Conservation (phyloP, 92 coral and sea anemone genomes). For the Umimayanthus chanpuru region DNA sequence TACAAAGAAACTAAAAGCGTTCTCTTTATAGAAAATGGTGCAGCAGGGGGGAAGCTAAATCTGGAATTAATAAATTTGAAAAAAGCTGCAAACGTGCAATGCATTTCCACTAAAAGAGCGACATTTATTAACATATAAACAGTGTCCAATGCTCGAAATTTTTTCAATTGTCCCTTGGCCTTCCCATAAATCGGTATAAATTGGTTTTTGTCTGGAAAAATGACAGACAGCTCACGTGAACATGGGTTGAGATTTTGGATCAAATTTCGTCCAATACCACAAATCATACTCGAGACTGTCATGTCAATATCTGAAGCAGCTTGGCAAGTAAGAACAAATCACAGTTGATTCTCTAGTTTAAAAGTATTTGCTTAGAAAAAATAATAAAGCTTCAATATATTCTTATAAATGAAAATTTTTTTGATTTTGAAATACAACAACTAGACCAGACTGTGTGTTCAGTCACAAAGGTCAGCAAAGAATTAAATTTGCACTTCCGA, state of each 20-base stretch:
- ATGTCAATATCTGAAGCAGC: neutral
- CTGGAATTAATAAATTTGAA: neutral
- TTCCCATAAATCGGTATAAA: neutral
- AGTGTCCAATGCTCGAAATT: neutral
- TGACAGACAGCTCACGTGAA: slow-evolving; percentile 24
- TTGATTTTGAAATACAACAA: neutral
- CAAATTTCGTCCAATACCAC: slow-evolving; percentile 14
- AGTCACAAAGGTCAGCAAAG: slow-evolving; percentile 4
- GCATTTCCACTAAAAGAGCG: neutral
- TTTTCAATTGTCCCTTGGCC: neutral
- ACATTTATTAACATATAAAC: neutral
- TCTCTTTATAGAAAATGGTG: neutral
- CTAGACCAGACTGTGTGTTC: too few relatives aligned
- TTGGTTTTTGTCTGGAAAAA: neutral
- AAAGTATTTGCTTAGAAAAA: neutral
- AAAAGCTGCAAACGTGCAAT: neutral
- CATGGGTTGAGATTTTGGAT: neutral
- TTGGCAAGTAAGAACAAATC: neutral
- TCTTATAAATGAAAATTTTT: neutral
- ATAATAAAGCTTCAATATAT: neutral
- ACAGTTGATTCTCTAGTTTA: neutral
- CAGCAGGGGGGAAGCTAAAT: neutral
- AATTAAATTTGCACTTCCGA: slow-evolving; percentile 21
- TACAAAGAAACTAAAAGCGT: neutral
- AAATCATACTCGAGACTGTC: too few relatives aligned